phyloP scores from a whole-genome alignment of 2,888 invertebrate genomes.

The Biston stratarius region DNA sequence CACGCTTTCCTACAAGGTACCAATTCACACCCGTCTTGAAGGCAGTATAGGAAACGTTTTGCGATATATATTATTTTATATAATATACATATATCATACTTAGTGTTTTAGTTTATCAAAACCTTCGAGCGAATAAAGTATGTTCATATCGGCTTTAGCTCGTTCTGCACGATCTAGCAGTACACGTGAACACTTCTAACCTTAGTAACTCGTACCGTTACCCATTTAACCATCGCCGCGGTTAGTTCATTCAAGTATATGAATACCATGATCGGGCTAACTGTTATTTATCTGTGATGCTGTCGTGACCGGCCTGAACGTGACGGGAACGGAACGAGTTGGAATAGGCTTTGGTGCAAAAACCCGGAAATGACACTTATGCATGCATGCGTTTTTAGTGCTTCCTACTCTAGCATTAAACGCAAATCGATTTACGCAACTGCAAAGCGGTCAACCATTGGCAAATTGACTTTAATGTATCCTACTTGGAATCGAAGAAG shows the following conservation, averaged over 20 bases:
- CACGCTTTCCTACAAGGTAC: too few species aligned
- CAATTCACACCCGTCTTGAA: too few species aligned
- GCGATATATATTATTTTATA: too few species aligned
- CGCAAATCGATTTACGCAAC: slow-evolving; percentile 34
- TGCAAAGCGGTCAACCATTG: slow-evolving; percentile 28
- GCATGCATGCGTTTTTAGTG: slow-evolving; percentile 45
- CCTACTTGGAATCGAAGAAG: background rate
- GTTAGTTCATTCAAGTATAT: slow-evolving; percentile 49
- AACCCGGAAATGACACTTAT: slow-evolving; percentile 51
- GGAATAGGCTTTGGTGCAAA: slow-evolving; percentile 40
- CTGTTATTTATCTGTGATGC: slow-evolving; percentile 26
- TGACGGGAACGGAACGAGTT: slow-evolving; percentile 28
- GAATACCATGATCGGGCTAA: slow-evolving; percentile 42
- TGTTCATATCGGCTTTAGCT: slow-evolving; percentile 22
- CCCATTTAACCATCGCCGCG: slow-evolving; percentile 41
- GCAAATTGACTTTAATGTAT: background rate
- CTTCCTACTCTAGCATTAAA: slow-evolving; percentile 38
- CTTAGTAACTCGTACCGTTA: slow-evolving; percentile 46
- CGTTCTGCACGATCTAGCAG: slow-evolving; percentile 32
- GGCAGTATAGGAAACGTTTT: too few species aligned
- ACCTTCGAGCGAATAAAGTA: background rate
- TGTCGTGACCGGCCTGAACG: slow-evolving; percentile 46
- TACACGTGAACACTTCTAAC: slow-evolving; percentile 32
- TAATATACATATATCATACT: too few species aligned
- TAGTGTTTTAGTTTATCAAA: background rate